phyloP scores from a whole-genome alignment of 2,888 invertebrate species.

The Drosophila quinaria region DNA sequence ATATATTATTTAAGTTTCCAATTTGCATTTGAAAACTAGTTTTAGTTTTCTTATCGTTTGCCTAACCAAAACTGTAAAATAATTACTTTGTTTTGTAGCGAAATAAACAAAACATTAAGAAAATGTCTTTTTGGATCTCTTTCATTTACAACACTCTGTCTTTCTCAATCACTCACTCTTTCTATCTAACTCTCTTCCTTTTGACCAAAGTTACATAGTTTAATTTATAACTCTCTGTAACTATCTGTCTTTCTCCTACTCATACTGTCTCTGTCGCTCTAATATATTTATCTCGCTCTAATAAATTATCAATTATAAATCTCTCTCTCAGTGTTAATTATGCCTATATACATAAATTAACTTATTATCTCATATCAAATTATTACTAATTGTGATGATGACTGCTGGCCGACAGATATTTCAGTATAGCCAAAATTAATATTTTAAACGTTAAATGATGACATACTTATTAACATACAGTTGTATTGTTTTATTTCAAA shows the following conservation, averaged over 20 bases:
- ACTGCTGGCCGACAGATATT: constrained; percentile 35
- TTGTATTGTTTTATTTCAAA: constrained; percentile 36
- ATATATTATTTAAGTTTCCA: constrained; percentile 14
- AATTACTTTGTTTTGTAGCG: constrained; percentile 58
- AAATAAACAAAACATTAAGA: constrained; percentile 62
- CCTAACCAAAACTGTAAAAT: constrained; percentile 65
- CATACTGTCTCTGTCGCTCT: constrained; percentile 46
- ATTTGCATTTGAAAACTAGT: constrained; percentile 56
- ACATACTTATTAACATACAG: constrained; percentile 17
- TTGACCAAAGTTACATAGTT: constrained; percentile 17
- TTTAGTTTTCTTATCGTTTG: constrained; percentile 35
- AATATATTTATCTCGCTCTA: constrained; percentile 35
- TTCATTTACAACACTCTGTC: constrained; percentile 49
- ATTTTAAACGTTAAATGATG: constrained; percentile 18
- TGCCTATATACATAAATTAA: constrained; percentile 47
- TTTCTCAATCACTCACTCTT: constrained; percentile 32
- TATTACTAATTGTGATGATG: constrained; percentile 46
- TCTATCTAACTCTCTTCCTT: constrained; percentile 28
- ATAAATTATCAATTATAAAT: constrained; percentile 43
- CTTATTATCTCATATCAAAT: constrained; percentile 53
- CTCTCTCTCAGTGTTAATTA: constrained; percentile 51
- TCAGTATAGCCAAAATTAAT: constrained; percentile 17
- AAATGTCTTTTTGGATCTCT: constrained; percentile 86
- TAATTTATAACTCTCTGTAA: constrained; percentile 19
- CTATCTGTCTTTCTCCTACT: constrained; percentile 25